Evolutionary conservation across 2,888 invertebrate species (phyloP), one percentile per base, ranked within the genome.

Genomic region (Drosophila paranaensis): DNA sequence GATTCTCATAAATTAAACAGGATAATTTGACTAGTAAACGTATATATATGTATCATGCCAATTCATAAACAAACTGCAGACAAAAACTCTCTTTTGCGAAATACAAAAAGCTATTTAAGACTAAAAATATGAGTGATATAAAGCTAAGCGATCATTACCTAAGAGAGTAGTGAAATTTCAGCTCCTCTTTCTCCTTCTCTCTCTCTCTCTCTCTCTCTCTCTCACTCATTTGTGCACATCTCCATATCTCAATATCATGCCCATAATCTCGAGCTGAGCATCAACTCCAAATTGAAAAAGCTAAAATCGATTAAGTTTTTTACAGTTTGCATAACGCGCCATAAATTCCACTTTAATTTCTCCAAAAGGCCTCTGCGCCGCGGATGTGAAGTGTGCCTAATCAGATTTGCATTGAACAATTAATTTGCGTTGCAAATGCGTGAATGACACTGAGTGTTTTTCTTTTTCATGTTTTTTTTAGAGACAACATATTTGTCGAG

Each of bases 381-480:
- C n/a, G 60, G 37, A 43, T 37, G 37, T 51, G 43, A 37, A 27
- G 37, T 39, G 33, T 20, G 25, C 37, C 55, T 13, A 67, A 67
- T 51, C 68, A 57, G 50, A 42, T 69, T 48, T 74, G 56, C 53
- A 53, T 39, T 53, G 53, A 39, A n/a, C 53, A 53, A 53, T 53
- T 53, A 62, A 78, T 71, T 74, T 65, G 61, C 60, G 46, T 64
- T 60, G 76, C 77, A 63, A 67, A 54, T 53, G 62, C 56, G 27
- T 35, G 53, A 62, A 71, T 70, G 69, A 50, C 61, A 56, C 53
- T 33, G 61, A 74, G 63, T 57, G 60, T 55, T 42, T 43, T 33
- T 6, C 25, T n/a, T n/a, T n/a, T n/a, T n/a, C n/a, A n/a, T n/a
- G n/a, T n/a, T n/a, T n/a, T n/a, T 25, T 43, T 14, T 33, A 42